Percentiles rank a stretch among this genome's conserved stretches.
Evolutionary conservation across 2,888 invertebrate species (phyloP).

Genomic region (Glaucopsyche alexis): DNA sequence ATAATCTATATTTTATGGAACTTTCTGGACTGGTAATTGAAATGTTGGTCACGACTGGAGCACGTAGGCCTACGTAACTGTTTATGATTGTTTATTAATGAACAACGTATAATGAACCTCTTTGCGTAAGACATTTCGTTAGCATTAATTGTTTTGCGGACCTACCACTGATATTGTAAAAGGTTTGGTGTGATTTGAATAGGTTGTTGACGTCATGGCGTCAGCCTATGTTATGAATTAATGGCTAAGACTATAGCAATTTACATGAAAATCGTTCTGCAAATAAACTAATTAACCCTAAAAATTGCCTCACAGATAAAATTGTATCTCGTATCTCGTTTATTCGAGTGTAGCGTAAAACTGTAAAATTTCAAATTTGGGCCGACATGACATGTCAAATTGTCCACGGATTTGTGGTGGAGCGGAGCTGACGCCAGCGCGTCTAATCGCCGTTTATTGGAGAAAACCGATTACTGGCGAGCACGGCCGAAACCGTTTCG

Average conservation of each 20-base stretch:
- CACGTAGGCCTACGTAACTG: constrained; percentile 48
- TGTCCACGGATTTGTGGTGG: constrained; percentile 36
- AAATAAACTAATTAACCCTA: background rate
- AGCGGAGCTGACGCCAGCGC: constrained; percentile 76
- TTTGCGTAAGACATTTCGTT: constrained; percentile 16
- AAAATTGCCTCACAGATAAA: background rate
- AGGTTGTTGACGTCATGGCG: too few relatives aligned
- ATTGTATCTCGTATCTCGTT: background rate
- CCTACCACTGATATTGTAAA: background rate
- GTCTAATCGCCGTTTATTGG: constrained; percentile 80
- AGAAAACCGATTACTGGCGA: constrained; percentile 76
- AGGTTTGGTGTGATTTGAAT: too few relatives aligned
- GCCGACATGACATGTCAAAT: background rate
- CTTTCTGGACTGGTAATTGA: constrained; percentile 76
- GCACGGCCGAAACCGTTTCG: constrained; percentile 69
- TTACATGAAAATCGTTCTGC: background rate
- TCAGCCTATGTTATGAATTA: too few relatives aligned
- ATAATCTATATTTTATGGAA: constrained; percentile 56
- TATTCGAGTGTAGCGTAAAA: background rate
- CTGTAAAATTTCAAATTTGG: constrained; percentile 24
- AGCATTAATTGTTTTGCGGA: background rate
- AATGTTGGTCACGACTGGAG: constrained; percentile 75
- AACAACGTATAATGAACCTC: background rate
- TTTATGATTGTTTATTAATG: constrained; percentile 22
- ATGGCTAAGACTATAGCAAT: too few relatives aligned